Evolutionary conservation across 2,113 vertebrate genomes (phyloP).

Genomic region (Danio rerio): DNA sequence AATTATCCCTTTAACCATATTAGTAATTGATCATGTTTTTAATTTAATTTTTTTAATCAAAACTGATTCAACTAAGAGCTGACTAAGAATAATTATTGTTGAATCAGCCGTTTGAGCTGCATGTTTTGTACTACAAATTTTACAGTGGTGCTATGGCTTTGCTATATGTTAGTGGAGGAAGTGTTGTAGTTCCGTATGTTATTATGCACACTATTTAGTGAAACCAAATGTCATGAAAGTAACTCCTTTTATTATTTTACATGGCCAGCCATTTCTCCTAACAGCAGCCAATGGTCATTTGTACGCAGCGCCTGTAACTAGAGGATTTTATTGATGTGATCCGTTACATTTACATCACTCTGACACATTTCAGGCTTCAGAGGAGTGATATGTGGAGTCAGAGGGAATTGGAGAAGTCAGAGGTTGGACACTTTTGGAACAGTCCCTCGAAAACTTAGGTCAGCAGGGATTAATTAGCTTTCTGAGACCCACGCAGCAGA

Average conservation of each 20-base stretch:
- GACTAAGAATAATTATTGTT: too few relatives aligned
- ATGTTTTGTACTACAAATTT: too few relatives aligned
- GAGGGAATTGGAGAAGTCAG: constrained; percentile 24
- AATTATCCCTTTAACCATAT: too few relatives aligned
- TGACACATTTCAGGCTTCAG: constrained; percentile 28
- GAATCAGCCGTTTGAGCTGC: too few relatives aligned
- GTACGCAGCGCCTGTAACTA: background rate
- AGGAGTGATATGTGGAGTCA: constrained; percentile 20
- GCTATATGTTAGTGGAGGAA: too few relatives aligned
- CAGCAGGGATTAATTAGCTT: constrained; percentile 82
- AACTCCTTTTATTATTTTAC: background rate
- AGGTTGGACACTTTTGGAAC: constrained; percentile 63
- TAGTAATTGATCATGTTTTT: too few relatives aligned
- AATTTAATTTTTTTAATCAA: too few relatives aligned
- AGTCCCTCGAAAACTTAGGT: constrained; percentile 70
- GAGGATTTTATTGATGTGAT: background rate
- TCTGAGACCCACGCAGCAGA: constrained; percentile 73
- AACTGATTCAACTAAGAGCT: too few relatives aligned
- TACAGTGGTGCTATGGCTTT: too few relatives aligned
- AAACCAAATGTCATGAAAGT: background rate
- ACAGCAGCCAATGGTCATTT: background rate
- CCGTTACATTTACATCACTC: background rate
- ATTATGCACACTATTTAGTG: background rate
- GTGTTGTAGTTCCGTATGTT: too few relatives aligned
- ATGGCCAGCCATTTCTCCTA: background rate